Evolutionary conservation across 2,888 invertebrate species (phyloP).

Genomic region (Alviniconcha strummeri): DNA sequence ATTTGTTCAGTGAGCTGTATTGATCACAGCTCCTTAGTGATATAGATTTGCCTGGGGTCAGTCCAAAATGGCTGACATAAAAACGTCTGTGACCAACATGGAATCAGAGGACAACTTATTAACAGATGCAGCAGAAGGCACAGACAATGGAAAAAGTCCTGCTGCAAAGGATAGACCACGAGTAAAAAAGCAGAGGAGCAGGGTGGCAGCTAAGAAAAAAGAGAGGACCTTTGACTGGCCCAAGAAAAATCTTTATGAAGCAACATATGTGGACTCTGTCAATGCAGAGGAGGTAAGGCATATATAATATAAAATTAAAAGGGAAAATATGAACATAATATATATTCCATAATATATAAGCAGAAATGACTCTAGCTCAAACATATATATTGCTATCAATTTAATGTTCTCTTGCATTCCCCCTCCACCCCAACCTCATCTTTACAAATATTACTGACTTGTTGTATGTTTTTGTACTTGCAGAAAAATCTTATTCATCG

Average conservation of each 20-base stretch:
- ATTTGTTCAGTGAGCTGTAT: conserved; percentile 3
- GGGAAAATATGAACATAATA: too few relatives aligned
- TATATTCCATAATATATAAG: too few relatives aligned
- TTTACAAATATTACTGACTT: neutral
- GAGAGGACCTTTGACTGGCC: conserved; percentile 57
- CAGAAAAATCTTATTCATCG: conserved; percentile 70
- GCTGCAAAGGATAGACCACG: neutral
- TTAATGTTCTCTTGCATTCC: neutral
- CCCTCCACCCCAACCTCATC: neutral
- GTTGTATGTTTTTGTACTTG: conserved; percentile 42
- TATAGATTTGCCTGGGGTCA: neutral
- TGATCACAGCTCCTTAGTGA: neutral
- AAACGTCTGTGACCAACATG: conserved; percentile 1
- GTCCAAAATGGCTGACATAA: conserved; percentile 15
- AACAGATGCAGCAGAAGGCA: neutral
- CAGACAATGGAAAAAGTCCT: neutral
- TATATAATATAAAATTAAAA: neutral
- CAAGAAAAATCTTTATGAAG: conserved; percentile 57
- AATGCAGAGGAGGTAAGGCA: conserved; percentile 29
- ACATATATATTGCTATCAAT: too few relatives aligned
- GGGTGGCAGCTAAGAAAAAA: conserved; percentile 39
- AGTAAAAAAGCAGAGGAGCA: conserved; percentile 32
- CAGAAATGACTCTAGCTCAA: too few relatives aligned
- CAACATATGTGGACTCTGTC: conserved; percentile 44
- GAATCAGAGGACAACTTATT: neutral